Evolutionary conservation across 2,797 vertebrate species (phyloP).

Genomic region (Phoxinus dragarum): DNA sequence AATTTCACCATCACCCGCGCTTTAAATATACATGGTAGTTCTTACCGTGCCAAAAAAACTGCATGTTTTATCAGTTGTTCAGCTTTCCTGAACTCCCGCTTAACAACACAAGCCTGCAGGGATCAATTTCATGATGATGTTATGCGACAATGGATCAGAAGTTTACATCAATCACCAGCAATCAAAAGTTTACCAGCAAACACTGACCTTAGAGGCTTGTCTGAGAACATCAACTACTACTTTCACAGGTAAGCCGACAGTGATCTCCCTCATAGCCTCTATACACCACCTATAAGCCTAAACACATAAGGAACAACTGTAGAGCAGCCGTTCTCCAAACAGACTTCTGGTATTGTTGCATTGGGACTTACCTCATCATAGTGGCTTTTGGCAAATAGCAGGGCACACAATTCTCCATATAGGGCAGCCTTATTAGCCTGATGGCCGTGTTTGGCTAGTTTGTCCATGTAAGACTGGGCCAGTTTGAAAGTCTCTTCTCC

Average conservation of each 20-base stretch:
- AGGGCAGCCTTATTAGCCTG: slow-evolving; percentile 97
- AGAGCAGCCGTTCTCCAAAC: background rate
- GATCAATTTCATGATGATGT: background rate
- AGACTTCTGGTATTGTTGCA: background rate
- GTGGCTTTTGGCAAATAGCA: slow-evolving; percentile 99
- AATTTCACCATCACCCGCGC: background rate
- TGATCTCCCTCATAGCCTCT: slow-evolving; percentile 98
- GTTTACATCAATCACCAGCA: background rate
- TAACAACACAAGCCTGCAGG: slow-evolving; percentile 94
- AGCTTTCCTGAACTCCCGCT: slow-evolving; percentile 98
- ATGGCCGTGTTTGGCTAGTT: slow-evolving; percentile 94
- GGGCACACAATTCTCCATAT: slow-evolving; percentile 94
- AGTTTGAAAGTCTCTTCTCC: slow-evolving; percentile 98
- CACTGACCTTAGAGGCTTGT: slow-evolving; percentile 94
- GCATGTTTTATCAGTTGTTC: slow-evolving; percentile 99
- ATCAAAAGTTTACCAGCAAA: background rate
- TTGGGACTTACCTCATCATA: slow-evolving; percentile 91
- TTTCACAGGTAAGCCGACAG: slow-evolving; percentile 92
- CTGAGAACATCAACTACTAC: slow-evolving; percentile 97
- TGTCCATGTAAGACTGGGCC: slow-evolving; percentile 97
- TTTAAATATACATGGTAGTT: slow-evolving; percentile 19
- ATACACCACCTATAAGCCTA: slow-evolving; percentile 99
- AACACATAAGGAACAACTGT: slow-evolving; percentile 31
- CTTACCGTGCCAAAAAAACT: slow-evolving; percentile 95
- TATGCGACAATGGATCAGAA: background rate